These are phyloP conservation scores for Momotus momota DNA, from an alignment of 2,797 vertebrate genomes.

Conservation along the genomic window DNA sequence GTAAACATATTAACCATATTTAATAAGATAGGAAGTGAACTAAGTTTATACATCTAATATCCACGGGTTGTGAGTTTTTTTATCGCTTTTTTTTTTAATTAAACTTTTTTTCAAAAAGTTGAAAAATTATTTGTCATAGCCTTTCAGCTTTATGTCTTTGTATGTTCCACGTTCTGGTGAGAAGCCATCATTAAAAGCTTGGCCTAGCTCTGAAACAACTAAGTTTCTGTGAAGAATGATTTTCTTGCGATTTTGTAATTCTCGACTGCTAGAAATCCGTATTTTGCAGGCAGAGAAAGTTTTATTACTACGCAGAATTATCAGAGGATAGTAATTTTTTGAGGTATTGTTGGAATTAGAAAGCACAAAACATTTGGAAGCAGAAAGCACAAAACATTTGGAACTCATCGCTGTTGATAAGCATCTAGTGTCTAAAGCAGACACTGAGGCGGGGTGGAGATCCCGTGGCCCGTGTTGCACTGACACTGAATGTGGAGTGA, in stretches of 20 bases:
- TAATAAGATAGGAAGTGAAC: neutral
- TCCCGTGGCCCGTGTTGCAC: too few species aligned
- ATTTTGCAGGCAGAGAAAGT: neutral
- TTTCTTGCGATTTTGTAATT: neutral
- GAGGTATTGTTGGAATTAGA: too few species aligned
- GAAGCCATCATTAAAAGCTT: neutral
- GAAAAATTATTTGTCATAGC: neutral
- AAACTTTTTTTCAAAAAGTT: rapidly evolving
- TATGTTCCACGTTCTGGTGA: neutral
- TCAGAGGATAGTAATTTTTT: neutral
- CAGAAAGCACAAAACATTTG: too few species aligned
- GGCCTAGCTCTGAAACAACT: neutral
- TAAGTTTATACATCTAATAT: neutral
- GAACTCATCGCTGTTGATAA: too few species aligned
- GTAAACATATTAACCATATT: neutral
- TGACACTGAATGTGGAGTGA: too few species aligned
- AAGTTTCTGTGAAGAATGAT: neutral
- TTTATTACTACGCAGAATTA: neutral
- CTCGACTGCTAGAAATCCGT: neutral
- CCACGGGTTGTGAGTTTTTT: neutral
- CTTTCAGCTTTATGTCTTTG: neutral
- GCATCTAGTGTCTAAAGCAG: too few species aligned
- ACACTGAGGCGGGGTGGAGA: too few species aligned
- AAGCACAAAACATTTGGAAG: too few species aligned
- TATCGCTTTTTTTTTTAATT: neutral